phyloP scores from a whole-genome alignment of 2,113 vertebrate genomes.

The Cyrtonyx montezumae region DNA sequence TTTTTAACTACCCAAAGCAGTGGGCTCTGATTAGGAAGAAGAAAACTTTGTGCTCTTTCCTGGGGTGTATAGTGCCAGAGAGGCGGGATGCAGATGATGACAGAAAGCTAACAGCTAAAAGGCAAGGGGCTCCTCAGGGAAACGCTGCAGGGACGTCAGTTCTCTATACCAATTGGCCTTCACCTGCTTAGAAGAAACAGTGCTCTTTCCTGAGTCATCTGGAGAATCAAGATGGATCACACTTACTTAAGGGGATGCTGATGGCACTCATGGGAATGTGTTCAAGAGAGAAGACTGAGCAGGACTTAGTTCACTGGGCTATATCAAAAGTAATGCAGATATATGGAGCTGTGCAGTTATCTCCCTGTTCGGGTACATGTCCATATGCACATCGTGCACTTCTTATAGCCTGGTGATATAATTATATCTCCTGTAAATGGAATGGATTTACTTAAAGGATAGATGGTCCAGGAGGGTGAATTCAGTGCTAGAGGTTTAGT shows the following conservation, averaged over 20 bases:
- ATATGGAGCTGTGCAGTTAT: neutral
- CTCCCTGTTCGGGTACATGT: neutral
- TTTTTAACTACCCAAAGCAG: neutral
- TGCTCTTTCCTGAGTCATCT: neutral
- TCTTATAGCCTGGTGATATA: neutral
- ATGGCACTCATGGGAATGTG: neutral
- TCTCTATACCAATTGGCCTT: neutral
- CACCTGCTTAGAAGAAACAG: neutral
- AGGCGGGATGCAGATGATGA: neutral
- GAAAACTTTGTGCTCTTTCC: neutral
- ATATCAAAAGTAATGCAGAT: neutral
- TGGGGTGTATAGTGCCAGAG: neutral
- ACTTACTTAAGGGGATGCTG: neutral
- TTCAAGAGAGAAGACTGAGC: neutral
- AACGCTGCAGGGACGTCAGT: neutral
- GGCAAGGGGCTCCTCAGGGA: neutral
- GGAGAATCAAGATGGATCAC: slow-evolving; percentile 6
- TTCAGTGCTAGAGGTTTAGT: neutral
- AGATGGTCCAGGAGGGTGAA: neutral
- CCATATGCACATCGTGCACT: accelerated
- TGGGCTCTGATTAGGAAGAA: neutral
- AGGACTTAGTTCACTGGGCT: neutral
- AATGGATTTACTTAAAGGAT: neutral
- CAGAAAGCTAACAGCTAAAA: neutral
- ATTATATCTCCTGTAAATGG: neutral